Percentiles rank a stretch among this genome's conserved stretches.
Conservation (phyloP, 2,888 invertebrate species). For the Antitype chi region DNA sequence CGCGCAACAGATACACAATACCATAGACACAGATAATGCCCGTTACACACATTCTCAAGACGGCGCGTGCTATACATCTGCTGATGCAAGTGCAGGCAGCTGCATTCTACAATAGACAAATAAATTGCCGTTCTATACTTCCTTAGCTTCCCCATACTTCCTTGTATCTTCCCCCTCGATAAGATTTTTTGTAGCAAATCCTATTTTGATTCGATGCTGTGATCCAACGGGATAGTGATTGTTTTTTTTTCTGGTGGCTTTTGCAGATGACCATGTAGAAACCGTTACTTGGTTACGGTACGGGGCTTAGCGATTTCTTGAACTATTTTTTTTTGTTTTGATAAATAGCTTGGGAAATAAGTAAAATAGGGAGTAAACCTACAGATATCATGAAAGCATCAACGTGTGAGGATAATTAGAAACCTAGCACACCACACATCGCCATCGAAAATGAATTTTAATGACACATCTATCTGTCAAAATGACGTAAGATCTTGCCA, state of each 20-base stretch:
- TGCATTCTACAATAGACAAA: constrained; percentile 57
- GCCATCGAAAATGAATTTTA: neutral
- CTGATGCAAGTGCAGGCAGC: constrained; percentile 66
- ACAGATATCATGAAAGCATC: neutral
- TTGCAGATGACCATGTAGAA: constrained; percentile 55
- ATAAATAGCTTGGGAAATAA: neutral
- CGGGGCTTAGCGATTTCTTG: neutral
- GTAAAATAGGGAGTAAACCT: neutral
- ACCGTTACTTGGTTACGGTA: constrained; percentile 48
- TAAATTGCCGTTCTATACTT: constrained; percentile 55
- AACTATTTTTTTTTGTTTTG: neutral
- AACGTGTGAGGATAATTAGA: neutral
- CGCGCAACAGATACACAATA: constrained; percentile 19
- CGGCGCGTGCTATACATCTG: constrained; percentile 68
- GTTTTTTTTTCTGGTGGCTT: constrained; percentile 31
- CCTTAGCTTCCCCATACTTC: constrained; percentile 37
- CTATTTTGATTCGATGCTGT: constrained; percentile 51
- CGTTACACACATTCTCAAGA: constrained; percentile 38
- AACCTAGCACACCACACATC: neutral
- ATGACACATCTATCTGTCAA: neutral
- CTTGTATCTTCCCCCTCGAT: constrained; percentile 53
- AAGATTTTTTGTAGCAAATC: constrained; percentile 58
- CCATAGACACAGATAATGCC: constrained; percentile 43
- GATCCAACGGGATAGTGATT: constrained; percentile 53
- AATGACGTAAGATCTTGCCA: neutral